Evolutionary conservation across 2,797 vertebrate genomes (phyloP).

Genomic region (Trachops cirrhosus): DNA sequence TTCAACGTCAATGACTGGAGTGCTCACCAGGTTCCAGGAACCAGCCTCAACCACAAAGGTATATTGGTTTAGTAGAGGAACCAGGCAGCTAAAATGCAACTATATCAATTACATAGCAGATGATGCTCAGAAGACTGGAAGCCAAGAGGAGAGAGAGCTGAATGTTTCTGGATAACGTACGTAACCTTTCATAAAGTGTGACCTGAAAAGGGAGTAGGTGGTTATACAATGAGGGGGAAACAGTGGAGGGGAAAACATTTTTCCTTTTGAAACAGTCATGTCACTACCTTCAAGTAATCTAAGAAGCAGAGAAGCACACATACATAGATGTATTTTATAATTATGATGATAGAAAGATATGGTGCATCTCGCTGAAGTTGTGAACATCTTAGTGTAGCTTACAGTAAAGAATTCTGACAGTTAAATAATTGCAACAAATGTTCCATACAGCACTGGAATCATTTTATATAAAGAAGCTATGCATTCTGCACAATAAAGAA

Average conservation of each 20-base stretch:
- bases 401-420: neutral
- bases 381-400: neutral
- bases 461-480: neutral
- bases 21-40: neutral
- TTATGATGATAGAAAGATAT: neutral
- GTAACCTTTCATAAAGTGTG: neutral
- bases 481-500: neutral
- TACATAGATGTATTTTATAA: neutral
- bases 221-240: neutral
- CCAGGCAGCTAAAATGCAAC: neutral
- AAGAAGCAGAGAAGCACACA: neutral
- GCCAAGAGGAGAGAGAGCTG: neutral
- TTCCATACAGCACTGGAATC: neutral
- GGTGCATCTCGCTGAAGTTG: neutral
- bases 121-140: neutral
- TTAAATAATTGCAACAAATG: neutral
- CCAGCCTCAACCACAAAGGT: neutral
- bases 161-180: neutral
- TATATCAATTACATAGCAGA: neutral
- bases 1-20: neutral
- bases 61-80: neutral
- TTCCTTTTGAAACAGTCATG: neutral
- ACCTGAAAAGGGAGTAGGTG: neutral
- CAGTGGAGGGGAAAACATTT: neutral
- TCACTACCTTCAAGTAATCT: neutral